Evolutionary conservation across 2,888 invertebrate genomes (phyloP), one percentile per base, ranked within the genome.

Genomic region (Agriopis marginaria): DNA sequence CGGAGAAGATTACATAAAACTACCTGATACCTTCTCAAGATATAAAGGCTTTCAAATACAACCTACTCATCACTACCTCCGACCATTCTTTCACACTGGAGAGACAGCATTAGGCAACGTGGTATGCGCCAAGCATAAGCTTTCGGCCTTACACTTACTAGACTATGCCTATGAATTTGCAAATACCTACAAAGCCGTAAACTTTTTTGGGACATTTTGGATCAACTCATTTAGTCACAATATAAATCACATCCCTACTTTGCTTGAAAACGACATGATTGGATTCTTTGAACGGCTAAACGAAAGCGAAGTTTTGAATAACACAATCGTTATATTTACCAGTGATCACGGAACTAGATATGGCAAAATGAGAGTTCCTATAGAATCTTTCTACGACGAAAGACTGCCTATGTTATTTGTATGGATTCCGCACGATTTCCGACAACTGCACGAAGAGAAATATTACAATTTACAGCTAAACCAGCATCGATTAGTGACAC

Each of bases 11-110:
- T 95, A 94, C 59, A 44, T 96, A 0, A 75, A 78, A 0, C 78
- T 86, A 54, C 96, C 97, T 3, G 96, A 96, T 63, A 97, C 97
- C 0, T 97, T 97, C 84, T 75, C 80, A 39, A 82, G 76, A 77
- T 68, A 76, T 79, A 65, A 97, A n/a, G 75, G 98, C 0, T 98
- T 98, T 81, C 91, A 92, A 49, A 88, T 95, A 2, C 95, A 95
- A 0, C 98, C 98, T 0, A 96, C 97, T 0, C 97, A 98, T 83
- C 97, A 97, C 81, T 98, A 98, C 79, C 91, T 97, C 70, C 94
- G 98, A 40, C 97, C 97, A 0, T 96, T 97, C 76, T 95, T 96
- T 70, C 82, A 96, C 11, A 96, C 96, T 0, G 95, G 96, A 0
- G 96, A 95, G 75, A 85, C 95, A 14, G 44, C 3, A 32, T 87